Conservation (phyloP, 1,140 invertebrate genomes). For the Dendrolimus punctatus region DNA sequence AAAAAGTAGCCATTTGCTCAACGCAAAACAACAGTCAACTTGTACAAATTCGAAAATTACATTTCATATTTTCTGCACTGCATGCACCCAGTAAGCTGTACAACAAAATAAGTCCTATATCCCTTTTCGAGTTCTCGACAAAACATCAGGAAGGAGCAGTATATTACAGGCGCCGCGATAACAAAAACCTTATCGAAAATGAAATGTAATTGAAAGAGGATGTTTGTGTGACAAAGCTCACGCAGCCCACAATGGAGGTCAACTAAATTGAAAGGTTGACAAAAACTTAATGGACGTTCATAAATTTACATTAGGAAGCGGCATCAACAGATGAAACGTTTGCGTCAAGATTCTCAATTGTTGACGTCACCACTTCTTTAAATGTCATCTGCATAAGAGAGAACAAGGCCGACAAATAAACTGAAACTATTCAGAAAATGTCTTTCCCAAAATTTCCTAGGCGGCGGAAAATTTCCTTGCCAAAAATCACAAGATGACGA, state of each 20-base stretch:
- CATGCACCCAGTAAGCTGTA: too few species aligned
- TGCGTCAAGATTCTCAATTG: conserved; percentile 40
- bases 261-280: conserved; percentile 51
- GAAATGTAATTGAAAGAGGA: not conserved
- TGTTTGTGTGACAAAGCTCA: conserved; percentile 31
- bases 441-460: too few species aligned
- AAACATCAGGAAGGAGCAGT: too few species aligned
- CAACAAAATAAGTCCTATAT: too few species aligned
- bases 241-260: conserved; percentile 45
- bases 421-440: not conserved
- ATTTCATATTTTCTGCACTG: too few species aligned
- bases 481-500: conserved; percentile 2
- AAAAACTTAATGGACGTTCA: conserved; percentile 55
- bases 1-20: too few species aligned
- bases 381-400: conserved; percentile 8
- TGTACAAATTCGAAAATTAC: too few species aligned
- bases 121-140: too few species aligned
- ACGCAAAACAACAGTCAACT: too few species aligned
- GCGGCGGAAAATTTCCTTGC: conserved; percentile 1
- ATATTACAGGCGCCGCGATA: too few species aligned
- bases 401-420: conserved; percentile 15
- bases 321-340: conserved; percentile 25
- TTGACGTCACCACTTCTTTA: conserved; percentile 15
- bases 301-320: conserved; percentile 41
- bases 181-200: too few species aligned